phyloP scores from a whole-genome alignment of 2,888 invertebrate genomes.

The Steromphala cineraria region DNA sequence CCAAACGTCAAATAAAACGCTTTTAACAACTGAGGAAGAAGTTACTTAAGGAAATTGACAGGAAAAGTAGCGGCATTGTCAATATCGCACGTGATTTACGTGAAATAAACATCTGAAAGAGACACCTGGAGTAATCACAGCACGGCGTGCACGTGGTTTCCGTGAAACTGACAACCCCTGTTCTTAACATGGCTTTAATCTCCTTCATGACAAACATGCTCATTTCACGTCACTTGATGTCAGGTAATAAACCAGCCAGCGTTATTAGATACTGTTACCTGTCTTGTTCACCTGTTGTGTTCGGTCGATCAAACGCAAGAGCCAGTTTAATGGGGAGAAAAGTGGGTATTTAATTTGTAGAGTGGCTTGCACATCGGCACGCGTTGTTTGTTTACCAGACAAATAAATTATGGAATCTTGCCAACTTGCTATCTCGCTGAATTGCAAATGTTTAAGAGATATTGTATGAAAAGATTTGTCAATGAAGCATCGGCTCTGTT shows the following conservation, averaged over 20 bases:
- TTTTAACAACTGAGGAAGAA: too few species aligned
- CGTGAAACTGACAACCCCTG: neutral
- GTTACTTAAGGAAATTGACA: too few species aligned
- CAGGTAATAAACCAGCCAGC: neutral
- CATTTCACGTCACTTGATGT: neutral
- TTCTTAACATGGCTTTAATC: neutral
- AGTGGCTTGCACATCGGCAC: neutral
- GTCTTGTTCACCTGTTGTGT: constrained; percentile 8
- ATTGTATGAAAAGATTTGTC: too few species aligned
- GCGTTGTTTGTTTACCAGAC: neutral
- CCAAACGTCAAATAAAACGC: too few species aligned
- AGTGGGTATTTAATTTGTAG: constrained; percentile 13
- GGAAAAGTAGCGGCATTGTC: too few species aligned
- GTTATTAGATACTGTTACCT: constrained; percentile 3
- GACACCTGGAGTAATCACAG: neutral
- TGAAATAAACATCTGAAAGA: too few species aligned
- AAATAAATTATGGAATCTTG: neutral
- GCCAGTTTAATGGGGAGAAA: constrained; percentile 13
- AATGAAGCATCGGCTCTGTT: too few species aligned
- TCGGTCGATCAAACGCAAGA: constrained; percentile 9
- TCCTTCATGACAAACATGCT: neutral
- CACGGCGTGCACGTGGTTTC: neutral
- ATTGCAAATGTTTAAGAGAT: too few species aligned
- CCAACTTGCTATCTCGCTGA: too few species aligned
- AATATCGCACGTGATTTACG: too few species aligned